Base-by-base conservation (phyloP, 2,797 vertebrate genomes). In the Syndactyla subalaris region DNA sequence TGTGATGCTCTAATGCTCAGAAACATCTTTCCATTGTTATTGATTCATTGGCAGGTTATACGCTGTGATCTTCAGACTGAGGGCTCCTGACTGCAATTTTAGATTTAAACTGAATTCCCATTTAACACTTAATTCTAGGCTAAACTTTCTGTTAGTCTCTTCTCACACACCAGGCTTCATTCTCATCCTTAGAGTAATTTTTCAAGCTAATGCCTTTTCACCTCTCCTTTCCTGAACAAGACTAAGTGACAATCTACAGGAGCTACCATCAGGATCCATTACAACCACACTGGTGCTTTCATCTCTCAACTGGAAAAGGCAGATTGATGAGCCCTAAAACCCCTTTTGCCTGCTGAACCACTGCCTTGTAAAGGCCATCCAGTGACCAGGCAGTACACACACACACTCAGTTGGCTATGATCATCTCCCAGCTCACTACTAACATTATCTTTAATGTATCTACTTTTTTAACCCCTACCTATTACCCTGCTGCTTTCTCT, bases 381-480 rank as follows among this genome's bases (percentile, higher is more conserved):
- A 55, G 54, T 5, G 29, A 59, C 43, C 45, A 51, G 36, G 14
- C 27, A n/a, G 26, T 7, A 32, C 17, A 29, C 2, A 4, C 1
- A 4, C 1, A 5, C 1, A 3, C 57, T 30, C 7, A 0, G 68
- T 5, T 59, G 11, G 55, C 61, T 30, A 32, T 10, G 38, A 58
- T 15, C 18, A 36, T 16, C 78, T 65, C 45, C 27, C n/a, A 55
- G 9, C 10, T 48, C 58, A 61, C 66, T 14, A 7, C 6, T 24
- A 59, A 63, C 11, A 4, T 3, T 24, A n/a, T 9, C n/a, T 22
- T 95, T 22, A n/a, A 49, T 11, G 5, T 2, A 48, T 12, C 4
- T 10, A 5, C 24, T 49, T 55, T 41, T 57, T 55, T 13, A 55
- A 67, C 6, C 10, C 3, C 0, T 18, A 72, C 7, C n/a, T 49